Base-by-base conservation (phyloP, 2,888 invertebrate species). In the Drosophila nr. perissopoda region DNA sequence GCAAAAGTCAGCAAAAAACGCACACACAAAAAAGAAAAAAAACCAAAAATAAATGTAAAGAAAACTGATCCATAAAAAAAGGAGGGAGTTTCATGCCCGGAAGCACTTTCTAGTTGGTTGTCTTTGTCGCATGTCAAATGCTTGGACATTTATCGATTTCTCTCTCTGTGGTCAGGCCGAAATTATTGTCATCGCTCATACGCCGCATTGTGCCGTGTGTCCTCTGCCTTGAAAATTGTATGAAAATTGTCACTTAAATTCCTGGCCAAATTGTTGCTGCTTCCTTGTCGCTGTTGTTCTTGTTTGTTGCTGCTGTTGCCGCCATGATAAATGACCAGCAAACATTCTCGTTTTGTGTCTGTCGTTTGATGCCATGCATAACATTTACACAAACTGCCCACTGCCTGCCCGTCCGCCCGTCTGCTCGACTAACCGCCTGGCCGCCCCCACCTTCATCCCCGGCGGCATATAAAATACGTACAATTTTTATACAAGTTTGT, bases 171-270 rank as follows among this genome's bases (percentile, higher is more conserved):
- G 64, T 51, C 49, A 36, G 57, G 63, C 42, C 49, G 36, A 72
- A 83, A 82, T 73, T 69, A 70, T 87, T 76, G 63, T 61, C 88
- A 76, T 83, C 84, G 87, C 78, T 86, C 83, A 85, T 88, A 85
- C 81, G 83, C 83, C 75, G 66, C 67, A 75, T 81, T 68, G 69
- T 74, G 67, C 67, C 58, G 62, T 70, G 65, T 65, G 21, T 60
- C 36, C 58, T 21, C 52, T 33, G 38, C 49, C 71, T 25, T 62
- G 53, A 61, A 79, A 81, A 83, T 83, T 87, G 62, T 74, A 84
- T 82, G 80, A 88, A 88, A 83, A 83, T 83, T 88, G 83, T 83
- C 89, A 84, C 84, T 86, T 86, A 81, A 88, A 86, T 88, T 84
- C 74, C 72, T 67, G 57, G 64, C 68, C 62, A 78, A 81, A 81